Evolutionary conservation across 2,113 vertebrate genomes (phyloP).

Genomic region (Cyprinodon brontotheroides): DNA sequence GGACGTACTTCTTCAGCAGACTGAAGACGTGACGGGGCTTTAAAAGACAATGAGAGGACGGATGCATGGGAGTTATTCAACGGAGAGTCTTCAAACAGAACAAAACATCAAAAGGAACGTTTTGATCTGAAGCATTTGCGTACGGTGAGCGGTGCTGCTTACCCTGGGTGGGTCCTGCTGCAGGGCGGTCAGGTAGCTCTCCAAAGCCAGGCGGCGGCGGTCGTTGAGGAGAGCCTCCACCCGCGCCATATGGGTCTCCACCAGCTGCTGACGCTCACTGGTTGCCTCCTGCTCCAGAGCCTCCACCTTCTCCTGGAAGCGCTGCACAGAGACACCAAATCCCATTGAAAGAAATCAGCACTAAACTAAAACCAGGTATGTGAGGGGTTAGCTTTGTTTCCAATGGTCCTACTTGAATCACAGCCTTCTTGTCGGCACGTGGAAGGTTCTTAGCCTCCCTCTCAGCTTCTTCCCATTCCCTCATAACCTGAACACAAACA

Average conservation of each 20-base stretch:
- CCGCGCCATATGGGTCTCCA: slow-evolving; percentile 97
- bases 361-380: not conserved
- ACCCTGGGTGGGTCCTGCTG: slow-evolving; percentile 85
- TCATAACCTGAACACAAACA: slow-evolving; percentile 88
- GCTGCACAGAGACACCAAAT: slow-evolving; percentile 74
- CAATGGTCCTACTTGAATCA: slow-evolving; percentile 88
- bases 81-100: not conserved
- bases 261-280: slow-evolving; percentile 94
- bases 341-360: not conserved
- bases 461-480: slow-evolving; percentile 98
- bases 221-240: slow-evolving; percentile 97
- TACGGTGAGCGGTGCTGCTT: not conserved
- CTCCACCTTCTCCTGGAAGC: slow-evolving; percentile 98
- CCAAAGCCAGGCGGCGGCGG: slow-evolving; percentile 91
- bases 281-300: slow-evolving; percentile 96
- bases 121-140: not conserved
- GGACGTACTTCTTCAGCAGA: slow-evolving; percentile 97
- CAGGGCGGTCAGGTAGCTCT: slow-evolving; percentile 94
- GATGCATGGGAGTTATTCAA: slow-evolving; percentile 10
- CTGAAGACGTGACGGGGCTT: slow-evolving; percentile 96
- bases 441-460: slow-evolving; percentile 94
- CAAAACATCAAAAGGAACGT: not conserved
- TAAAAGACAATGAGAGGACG: not conserved
- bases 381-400: not conserved
- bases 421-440: slow-evolving; percentile 94